Evolutionary conservation across 2,888 invertebrate genomes (phyloP).

Genomic region (Plebejus anna): DNA sequence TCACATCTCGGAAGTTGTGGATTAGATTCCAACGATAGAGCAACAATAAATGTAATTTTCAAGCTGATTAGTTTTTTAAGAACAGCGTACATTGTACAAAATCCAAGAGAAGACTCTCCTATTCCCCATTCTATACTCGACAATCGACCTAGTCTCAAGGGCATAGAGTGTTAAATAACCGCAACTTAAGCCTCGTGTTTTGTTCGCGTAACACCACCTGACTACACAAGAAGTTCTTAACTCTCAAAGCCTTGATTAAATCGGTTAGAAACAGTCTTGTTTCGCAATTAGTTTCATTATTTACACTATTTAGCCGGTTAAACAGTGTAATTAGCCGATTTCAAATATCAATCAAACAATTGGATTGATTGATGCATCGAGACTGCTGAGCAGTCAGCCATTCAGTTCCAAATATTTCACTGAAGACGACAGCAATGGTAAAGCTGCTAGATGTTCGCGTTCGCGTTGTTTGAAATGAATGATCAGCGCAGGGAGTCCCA

Average conservation of each 20-base stretch:
- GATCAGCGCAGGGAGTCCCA: neutral
- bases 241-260: constrained; percentile 13
- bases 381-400: neutral
- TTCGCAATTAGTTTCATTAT: constrained; percentile 2
- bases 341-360: neutral
- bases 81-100: too few relatives aligned
- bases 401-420: neutral
- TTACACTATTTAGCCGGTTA: neutral
- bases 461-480: too few relatives aligned
- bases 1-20: too few relatives aligned
- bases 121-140: neutral
- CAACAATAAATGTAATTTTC: too few relatives aligned
- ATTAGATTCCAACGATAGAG: too few relatives aligned
- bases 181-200: neutral
- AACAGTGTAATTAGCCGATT: neutral
- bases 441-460: too few relatives aligned
- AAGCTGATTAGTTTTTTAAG: too few relatives aligned
- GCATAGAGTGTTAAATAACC: neutral
- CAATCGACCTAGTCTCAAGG: neutral
- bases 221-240: neutral
- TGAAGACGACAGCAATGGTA: neutral
- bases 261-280: neutral
- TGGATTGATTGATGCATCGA: neutral
- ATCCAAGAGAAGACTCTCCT: neutral
- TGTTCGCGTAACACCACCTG: neutral